Evolutionary conservation across 1,140 invertebrate species (phyloP).

Genomic region (Pachypeltis micranthus): DNA sequence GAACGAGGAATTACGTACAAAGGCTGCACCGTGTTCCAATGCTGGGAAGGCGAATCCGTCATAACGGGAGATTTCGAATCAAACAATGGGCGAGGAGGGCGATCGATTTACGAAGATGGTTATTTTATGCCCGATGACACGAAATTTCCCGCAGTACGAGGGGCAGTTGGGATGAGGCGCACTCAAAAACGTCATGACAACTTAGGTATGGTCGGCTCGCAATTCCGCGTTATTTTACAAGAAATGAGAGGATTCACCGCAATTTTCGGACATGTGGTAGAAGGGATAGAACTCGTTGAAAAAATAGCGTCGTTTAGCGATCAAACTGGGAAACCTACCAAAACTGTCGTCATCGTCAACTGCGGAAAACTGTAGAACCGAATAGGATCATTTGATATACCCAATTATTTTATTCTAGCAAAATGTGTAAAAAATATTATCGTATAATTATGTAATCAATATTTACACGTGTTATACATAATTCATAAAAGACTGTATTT

Average conservation of each 20-base stretch:
- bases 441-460: constrained; percentile 8
- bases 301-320: constrained; percentile 65
- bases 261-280: constrained; percentile 69
- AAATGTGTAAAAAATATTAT: constrained; percentile 15
- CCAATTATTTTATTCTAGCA: constrained; percentile 19
- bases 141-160: constrained; percentile 57
- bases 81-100: constrained; percentile 67
- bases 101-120: constrained; percentile 60
- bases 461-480: constrained; percentile 12
- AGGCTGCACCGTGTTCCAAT: constrained; percentile 67
- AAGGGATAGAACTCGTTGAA: constrained; percentile 67
- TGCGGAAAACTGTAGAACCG: constrained; percentile 52
- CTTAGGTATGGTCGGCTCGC: constrained; percentile 67
- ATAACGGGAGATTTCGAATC: constrained; percentile 50
- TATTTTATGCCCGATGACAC: constrained; percentile 74
- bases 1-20: constrained; percentile 67
- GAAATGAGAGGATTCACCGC: constrained; percentile 71
- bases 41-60: constrained; percentile 65
- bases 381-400: constrained; percentile 11
- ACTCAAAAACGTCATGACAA: constrained; percentile 70
- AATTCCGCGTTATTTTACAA: constrained; percentile 67
- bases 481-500: constrained; percentile 5
- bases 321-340: constrained; percentile 60
- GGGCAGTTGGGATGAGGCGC: constrained; percentile 68
- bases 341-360: constrained; percentile 58